Evolutionary conservation across 2,113 vertebrate species (phyloP).

Genomic region (Callipepla squamata): DNA sequence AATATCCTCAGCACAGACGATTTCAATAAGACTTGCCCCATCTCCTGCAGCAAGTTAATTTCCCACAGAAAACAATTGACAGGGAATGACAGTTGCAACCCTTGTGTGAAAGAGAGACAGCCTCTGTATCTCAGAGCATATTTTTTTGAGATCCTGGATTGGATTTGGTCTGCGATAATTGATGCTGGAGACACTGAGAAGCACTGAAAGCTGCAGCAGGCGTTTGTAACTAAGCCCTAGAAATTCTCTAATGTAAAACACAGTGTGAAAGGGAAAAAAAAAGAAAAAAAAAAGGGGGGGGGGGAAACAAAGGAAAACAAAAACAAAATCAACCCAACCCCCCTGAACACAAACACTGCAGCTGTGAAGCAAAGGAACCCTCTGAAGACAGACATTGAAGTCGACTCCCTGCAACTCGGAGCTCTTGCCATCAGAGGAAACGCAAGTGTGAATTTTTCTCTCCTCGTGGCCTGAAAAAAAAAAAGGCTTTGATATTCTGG

Average conservation of each 20-base stretch:
- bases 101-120: background rate
- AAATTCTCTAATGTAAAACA: constrained; percentile 4
- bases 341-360: background rate
- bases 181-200: constrained; percentile 37
- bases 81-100: constrained; percentile 13
- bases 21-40: background rate
- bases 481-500: constrained; percentile 44
- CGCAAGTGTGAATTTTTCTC: constrained; percentile 16
- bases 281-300: accelerated
- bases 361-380: constrained; percentile 21
- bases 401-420: background rate
- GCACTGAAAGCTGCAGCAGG: constrained; percentile 38
- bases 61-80: constrained; percentile 46
- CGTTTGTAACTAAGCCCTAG: constrained; percentile 26
- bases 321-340: background rate
- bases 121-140: constrained; percentile 26
- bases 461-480: background rate
- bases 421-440: constrained; percentile 35
- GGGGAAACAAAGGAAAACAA: too few species aligned
- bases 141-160: constrained; percentile 35
- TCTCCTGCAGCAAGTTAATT: constrained; percentile 52
- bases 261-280: background rate
- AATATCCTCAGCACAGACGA: background rate
- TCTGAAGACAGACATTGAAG: constrained; percentile 33
- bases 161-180: constrained; percentile 23